Percentiles rank a stretch among this genome's conserved stretches.
Evolutionary conservation across 2,888 invertebrate genomes (phyloP).

Genomic region (Yponomeuta sedellus): DNA sequence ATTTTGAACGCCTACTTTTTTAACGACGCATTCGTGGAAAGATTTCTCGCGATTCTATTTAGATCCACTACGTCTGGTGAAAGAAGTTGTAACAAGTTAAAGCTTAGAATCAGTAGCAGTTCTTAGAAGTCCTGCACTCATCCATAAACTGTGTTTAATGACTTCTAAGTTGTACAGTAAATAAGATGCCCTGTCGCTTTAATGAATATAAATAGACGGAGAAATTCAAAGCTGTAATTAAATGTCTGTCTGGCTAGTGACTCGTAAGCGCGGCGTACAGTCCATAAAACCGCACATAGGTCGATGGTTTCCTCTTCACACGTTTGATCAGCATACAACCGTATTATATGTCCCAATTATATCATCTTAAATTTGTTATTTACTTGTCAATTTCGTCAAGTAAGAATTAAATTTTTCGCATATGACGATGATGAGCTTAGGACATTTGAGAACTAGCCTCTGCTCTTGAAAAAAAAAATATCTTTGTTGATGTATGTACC

Average conservation of each 20-base stretch:
- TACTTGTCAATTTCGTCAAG: neutral
- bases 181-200: conserved; percentile 5
- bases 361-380: neutral
- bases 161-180: neutral
- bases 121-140: conserved; percentile 14
- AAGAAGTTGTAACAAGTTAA: conserved; percentile 26
- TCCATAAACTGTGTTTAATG: conserved; percentile 18
- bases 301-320: neutral
- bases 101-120: conserved; percentile 17
- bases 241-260: conserved; percentile 15
- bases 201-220: conserved; percentile 20
- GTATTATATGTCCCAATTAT: neutral
- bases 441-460: neutral
- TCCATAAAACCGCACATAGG: neutral
- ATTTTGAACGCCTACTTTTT: neutral
- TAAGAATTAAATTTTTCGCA: neutral
- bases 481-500: conserved; percentile 1
- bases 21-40: neutral
- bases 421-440: neutral
- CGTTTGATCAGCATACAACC: neutral
- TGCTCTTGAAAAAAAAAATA: conserved; percentile 4
- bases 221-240: conserved; percentile 14
- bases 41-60: conserved; percentile 45
- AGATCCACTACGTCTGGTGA: conserved; percentile 31
- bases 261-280: neutral